Evolutionary conservation across 2,797 vertebrate species (phyloP), one percentile per base, ranked within the genome.

Genomic region (Trachurus trachurus): DNA sequence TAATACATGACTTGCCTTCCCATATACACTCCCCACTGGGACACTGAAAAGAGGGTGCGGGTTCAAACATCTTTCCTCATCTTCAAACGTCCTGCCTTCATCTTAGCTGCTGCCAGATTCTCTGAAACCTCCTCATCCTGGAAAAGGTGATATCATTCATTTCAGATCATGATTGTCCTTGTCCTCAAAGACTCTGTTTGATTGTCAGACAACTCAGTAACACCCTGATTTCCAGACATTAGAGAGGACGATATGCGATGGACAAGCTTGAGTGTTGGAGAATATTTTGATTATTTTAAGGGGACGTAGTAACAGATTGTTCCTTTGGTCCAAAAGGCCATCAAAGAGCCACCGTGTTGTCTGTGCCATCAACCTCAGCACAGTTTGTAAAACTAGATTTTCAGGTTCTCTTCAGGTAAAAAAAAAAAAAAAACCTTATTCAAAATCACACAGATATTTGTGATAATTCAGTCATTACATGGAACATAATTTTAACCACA

Each of bases 1-100:
- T 94, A 93, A 94, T 93, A 93, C 87, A 94, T 94, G 87, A 93
- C 91, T 85, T 79, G 67, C 76, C 88, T 88, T 81, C 87, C 88
- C 80, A 82, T 87, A 89, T 72, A 82, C 86, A 74, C 81, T 76
- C 87, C 92, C 91, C 82, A 76, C 80, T 77, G 90, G 85, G 85
- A 89, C 58, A 29, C 78, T 44, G 66, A 85, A 74, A 73, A 88
- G 88, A 92, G 78, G 67, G 74, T 91, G 84, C 73, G 50, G 84
- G 84, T 89, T 94, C 88, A 90, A 91, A 91, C 85, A 79, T 86
- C 78, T 83, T 67, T 71, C 82, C 85, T 86, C 80, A 77, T 81
- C 90, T 91, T 92, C 89, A 88, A 89, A 92, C 84, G 56, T 76
- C 50, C 59, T 69, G 62, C 87, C 89, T 90, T 89, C 72, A 86